phyloP scores from a whole-genome alignment of 53 echinoderm and acorn worm species.

The Zoroaster sp. region DNA sequence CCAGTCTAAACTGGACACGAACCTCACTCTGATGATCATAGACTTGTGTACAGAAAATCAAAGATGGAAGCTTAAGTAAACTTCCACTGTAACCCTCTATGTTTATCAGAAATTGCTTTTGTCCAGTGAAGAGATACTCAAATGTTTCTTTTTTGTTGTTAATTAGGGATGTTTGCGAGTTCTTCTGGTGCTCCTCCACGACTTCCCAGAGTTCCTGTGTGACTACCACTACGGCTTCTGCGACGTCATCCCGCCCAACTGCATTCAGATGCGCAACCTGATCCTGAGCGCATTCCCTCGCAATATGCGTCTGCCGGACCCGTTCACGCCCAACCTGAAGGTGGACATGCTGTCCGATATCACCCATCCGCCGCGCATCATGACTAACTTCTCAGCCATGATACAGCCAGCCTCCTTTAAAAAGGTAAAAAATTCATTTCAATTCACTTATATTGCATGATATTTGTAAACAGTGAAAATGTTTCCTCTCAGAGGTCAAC shows the following conservation, averaged over 20 bases:
- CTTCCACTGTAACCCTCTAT: no score
- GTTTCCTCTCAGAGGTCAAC: no score
- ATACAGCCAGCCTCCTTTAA: conserved; percentile 98
- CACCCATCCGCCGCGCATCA: conserved; percentile 94
- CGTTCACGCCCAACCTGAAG: conserved; percentile 99
- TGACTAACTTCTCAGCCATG: conserved; percentile 96
- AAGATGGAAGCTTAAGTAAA: no score
- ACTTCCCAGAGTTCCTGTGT: conserved; percentile 99
- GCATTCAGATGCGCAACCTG: conserved; percentile 99
- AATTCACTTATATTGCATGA: neutral
- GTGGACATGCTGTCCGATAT: conserved; percentile 98
- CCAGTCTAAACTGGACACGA: no score
- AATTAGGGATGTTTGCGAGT: conserved; percentile 87
- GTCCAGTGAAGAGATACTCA: no score
- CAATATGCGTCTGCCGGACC: conserved; percentile 98
- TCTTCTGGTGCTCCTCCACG: conserved; percentile 92
- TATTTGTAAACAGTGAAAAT: neutral
- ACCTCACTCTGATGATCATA: no score
- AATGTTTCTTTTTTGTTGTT: no score
- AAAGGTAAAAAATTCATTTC: conserved; percentile 67
- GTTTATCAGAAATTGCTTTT: no score
- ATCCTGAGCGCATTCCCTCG: conserved; percentile 99
- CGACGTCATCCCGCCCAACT: conserved; percentile 99
- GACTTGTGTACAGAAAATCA: no score
- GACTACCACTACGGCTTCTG: conserved; percentile 99